Conservation (phyloP, 2,797 vertebrate species). For the Cygnus olor region DNA sequence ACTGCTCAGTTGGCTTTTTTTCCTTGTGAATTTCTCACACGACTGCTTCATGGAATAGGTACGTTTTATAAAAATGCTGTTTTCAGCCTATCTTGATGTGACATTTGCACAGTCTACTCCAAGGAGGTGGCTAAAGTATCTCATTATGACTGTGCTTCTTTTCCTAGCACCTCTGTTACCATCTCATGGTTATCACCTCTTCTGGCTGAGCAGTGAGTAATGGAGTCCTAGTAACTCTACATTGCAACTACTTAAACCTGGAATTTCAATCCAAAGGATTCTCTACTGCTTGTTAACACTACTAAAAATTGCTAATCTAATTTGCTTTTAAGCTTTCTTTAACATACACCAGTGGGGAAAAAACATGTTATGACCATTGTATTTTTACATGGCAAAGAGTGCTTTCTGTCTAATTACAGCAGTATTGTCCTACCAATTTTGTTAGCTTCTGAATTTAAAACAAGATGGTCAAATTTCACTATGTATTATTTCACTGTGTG, state of each 20-base stretch:
- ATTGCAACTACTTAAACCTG: not conserved
- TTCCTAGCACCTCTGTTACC: not conserved
- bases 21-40: not conserved
- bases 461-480: not conserved
- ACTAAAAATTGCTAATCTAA: constrained; percentile 16
- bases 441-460: not conserved
- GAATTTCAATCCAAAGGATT: not conserved
- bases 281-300: not conserved
- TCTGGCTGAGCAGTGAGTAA: not conserved
- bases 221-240: not conserved
- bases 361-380: not conserved
- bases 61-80: not conserved
- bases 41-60: not conserved
- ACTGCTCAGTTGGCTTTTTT: not conserved
- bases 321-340: not conserved
- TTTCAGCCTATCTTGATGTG: not conserved
- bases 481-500: not conserved
- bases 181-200: not conserved
- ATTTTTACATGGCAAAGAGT: not conserved
- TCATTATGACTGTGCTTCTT: not conserved
- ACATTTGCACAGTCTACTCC: not conserved
- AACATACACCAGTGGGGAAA: not conserved
- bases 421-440: not conserved
- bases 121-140: not conserved
- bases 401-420: not conserved